phyloP scores from a whole-genome alignment of 1,140 invertebrate genomes.

The Zaprionus camerounensis region DNA sequence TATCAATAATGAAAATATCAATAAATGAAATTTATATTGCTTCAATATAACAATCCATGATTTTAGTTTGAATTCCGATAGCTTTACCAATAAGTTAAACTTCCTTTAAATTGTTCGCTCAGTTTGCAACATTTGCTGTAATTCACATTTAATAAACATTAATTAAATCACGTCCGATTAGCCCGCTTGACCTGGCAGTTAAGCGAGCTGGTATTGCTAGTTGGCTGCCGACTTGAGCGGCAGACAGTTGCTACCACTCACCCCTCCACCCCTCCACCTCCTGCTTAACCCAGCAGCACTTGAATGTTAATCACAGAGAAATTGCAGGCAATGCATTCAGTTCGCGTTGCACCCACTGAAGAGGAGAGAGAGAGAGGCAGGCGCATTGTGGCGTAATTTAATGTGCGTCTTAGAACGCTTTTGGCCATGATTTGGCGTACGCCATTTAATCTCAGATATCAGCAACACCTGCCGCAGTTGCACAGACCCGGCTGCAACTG shows the following conservation, averaged over 20 bases:
- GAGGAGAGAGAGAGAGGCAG: background rate
- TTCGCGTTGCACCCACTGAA: conserved; percentile 38
- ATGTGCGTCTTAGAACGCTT: conserved; percentile 72
- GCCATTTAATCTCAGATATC: conserved; percentile 80
- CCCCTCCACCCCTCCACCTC: background rate
- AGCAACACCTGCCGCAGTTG: conserved; percentile 71
- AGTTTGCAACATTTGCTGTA: background rate
- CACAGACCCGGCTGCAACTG: conserved; percentile 19
- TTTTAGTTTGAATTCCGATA: background rate
- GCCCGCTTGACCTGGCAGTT: background rate
- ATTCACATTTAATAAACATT: conserved; percentile 9
- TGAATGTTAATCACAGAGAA: conserved; percentile 57
- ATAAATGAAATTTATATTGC: too few relatives aligned
- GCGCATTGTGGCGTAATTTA: conserved; percentile 54
- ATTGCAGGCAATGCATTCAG: conserved; percentile 29
- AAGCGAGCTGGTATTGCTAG: background rate
- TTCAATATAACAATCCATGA: too few relatives aligned
- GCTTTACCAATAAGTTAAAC: background rate
- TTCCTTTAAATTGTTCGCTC: background rate
- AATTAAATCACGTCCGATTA: conserved; percentile 7
- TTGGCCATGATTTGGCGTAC: conserved; percentile 78
- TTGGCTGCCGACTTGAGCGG: background rate
- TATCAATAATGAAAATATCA: too few relatives aligned
- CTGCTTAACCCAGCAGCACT: background rate
- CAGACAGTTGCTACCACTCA: background rate